Conservation (phyloP, 1,140 invertebrate genomes). For the Dinoponera quadriceps region DNA sequence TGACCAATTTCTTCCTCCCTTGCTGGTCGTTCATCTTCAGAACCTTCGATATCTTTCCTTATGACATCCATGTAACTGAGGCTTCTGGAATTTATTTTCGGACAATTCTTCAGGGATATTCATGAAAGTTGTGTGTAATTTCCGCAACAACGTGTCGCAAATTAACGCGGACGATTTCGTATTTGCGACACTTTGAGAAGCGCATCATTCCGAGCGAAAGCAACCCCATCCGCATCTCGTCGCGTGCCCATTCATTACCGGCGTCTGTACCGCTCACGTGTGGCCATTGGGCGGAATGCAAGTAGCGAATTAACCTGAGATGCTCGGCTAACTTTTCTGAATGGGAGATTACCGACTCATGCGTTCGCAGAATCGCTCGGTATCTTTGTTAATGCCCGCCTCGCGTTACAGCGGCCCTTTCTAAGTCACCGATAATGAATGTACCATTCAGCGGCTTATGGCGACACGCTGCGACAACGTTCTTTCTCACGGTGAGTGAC, state of each 20-base stretch:
- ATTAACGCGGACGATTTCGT: neutral
- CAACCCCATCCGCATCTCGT: slow-evolving; percentile 53
- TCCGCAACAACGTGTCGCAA: neutral
- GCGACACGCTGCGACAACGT: neutral
- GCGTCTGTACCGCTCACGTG: slow-evolving; percentile 72
- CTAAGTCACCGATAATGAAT: slow-evolving; percentile 20
- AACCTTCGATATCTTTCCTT: too few species aligned
- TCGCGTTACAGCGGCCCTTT: slow-evolving; percentile 29
- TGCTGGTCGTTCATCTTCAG: too few species aligned
- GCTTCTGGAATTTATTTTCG: neutral
- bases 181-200: slow-evolving; percentile 15
- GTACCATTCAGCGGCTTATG: slow-evolving; percentile 11
- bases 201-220: slow-evolving; percentile 5
- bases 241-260: slow-evolving; percentile 73
- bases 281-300: slow-evolving; percentile 73
- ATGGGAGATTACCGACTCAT: slow-evolving; percentile 76
- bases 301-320: slow-evolving; percentile 78
- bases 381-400: slow-evolving; percentile 31
- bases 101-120: neutral
- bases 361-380: slow-evolving; percentile 46
- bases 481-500: slow-evolving; percentile 11
- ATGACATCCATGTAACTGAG: too few species aligned
- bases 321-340: slow-evolving; percentile 77
- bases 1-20: too few species aligned
- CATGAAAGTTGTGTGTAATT: neutral